Conservation (phyloP, 2,797 vertebrate genomes). For the Urophycis tenuis region DNA sequence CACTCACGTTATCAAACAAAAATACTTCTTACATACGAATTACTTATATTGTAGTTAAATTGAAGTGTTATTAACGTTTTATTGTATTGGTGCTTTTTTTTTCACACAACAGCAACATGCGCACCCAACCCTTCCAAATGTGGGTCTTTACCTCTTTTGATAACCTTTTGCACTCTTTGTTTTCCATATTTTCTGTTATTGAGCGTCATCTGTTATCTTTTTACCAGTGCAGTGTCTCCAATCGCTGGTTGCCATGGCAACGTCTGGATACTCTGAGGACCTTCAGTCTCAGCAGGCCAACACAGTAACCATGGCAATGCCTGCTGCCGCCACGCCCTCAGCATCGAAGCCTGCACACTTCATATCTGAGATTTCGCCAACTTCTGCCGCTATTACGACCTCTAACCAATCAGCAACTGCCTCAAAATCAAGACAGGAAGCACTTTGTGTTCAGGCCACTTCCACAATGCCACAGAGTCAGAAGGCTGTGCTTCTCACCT, state of each 20-base stretch:
- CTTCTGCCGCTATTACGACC: slow-evolving; percentile 52
- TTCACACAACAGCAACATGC: no score
- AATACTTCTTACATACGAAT: background rate
- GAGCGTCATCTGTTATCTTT: slow-evolving; percentile 24
- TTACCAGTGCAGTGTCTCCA: slow-evolving; percentile 56
- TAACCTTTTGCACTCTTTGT: background rate
- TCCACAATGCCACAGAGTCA: slow-evolving; percentile 57
- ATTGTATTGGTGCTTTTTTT: background rate
- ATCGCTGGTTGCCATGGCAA: slow-evolving; percentile 78
- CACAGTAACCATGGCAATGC: slow-evolving; percentile 62
- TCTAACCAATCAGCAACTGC: slow-evolving; percentile 46
- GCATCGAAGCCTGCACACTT: slow-evolving; percentile 69
- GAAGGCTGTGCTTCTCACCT: slow-evolving; percentile 57
- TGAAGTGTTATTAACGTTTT: background rate
- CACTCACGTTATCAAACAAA: no score
- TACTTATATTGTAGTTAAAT: background rate
- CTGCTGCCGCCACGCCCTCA: slow-evolving; percentile 65
- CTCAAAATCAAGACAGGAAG: slow-evolving; percentile 62
- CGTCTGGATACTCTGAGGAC: slow-evolving; percentile 81
- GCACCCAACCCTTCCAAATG: background rate
- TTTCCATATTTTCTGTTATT: slow-evolving; percentile 31
- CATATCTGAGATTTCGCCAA: slow-evolving; percentile 71
- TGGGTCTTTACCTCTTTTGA: background rate
- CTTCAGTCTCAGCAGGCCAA: slow-evolving; percentile 78
- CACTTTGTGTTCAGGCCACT: slow-evolving; percentile 61